Evolutionary conservation across 92 coral and sea anemone species (phyloP), one percentile per base, ranked within the genome.

Genomic region (Heliopora coerulea): DNA sequence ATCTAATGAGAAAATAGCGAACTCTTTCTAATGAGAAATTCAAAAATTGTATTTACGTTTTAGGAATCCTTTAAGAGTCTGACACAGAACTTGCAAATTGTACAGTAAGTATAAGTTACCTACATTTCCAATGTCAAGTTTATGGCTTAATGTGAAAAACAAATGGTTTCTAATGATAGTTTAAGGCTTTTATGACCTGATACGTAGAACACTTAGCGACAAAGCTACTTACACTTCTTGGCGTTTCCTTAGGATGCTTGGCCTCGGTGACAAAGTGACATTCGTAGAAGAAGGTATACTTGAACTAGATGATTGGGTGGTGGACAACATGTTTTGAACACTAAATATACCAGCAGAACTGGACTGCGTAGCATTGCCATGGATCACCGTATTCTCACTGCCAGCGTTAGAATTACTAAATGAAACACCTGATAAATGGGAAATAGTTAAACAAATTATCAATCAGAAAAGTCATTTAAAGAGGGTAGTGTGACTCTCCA

Each of bases 221-320:
- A 18, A 23, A 23, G 2, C 25, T 30, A 79, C 96, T 81, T 72
- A 95, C 99, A 92, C 95, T 69, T 95, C 99, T 25, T 91, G 87
- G 64, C 99, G 72, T 62, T 95, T 95, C 3, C 99, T 89, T 34
- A 95, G 81, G 62, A 95, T 95, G 57, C 99, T 95, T 12, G 99
- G 99, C 41, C 99, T 86, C 1, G 99, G 99, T 34, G 99, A 95
- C 15, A 91, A 90, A 86, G 89, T 95, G 52, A 96, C 95, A 70
- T 88, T 90, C 8, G 74, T 76, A 17, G 96, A 81, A 4, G 97
- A 81, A 8, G 91, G 78, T 59, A 83, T 83, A 3, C 86, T 83
- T 44, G 86, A 91, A 5, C 84, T 66, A 54, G 49, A 56, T 46
- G 87, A 57, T 29, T 63, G 75, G 1, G 87, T 75, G 17, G 80